Evolutionary conservation across 2,888 invertebrate species (phyloP), one percentile per base, ranked within the genome.

Genomic region (Bembecia ichneumoniformis): DNA sequence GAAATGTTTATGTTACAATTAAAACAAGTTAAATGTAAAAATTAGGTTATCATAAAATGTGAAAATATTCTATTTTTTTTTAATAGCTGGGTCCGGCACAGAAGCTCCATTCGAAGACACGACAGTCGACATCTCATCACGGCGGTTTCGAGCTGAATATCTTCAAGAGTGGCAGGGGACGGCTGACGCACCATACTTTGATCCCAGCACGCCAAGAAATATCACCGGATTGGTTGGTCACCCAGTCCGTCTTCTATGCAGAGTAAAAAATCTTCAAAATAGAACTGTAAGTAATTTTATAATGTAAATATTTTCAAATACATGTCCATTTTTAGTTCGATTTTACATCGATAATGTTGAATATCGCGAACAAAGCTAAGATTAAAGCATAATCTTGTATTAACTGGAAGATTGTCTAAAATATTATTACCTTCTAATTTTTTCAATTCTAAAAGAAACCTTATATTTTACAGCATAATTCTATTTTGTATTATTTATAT

Each of bases 141-240:
- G 80, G 0, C 74, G 75, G 44, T 87, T 88, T 62, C 65, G 81
- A 40, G 75, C 84, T 0, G 88, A 88, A 57, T 84, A 78, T 52
- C 76, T 87, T 1, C 86, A 86, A 48, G 87, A 86, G 55, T 82
- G 76, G 77, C 76, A 79, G 13, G 77, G 75, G 0, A 64, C 77
- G 0, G 67, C 75, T 3, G 94, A 93, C 46, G 76, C 82, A 0
- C 95, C 95, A 0, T 92, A 92, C 71, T 95, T 95, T 74, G 95
- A 95, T 76, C 91, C 92, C 7, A 89, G 91, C 46, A 92, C 94
- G 51, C 91, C 92, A 49, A 90, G 93, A 52, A 95, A 96, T 69
- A 92, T 95, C 49, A 96, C 96, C 9, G 96, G 95, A 3, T 87
- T 96, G 35, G 95, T 96, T 10, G 95, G 95, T 11, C 94, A 94